Percentiles rank a stretch among this genome's conserved stretches.
These are phyloP conservation scores for Papilio aristodemus DNA, from an alignment of 1,140 invertebrate genomes.

Conservation along the genomic window DNA sequence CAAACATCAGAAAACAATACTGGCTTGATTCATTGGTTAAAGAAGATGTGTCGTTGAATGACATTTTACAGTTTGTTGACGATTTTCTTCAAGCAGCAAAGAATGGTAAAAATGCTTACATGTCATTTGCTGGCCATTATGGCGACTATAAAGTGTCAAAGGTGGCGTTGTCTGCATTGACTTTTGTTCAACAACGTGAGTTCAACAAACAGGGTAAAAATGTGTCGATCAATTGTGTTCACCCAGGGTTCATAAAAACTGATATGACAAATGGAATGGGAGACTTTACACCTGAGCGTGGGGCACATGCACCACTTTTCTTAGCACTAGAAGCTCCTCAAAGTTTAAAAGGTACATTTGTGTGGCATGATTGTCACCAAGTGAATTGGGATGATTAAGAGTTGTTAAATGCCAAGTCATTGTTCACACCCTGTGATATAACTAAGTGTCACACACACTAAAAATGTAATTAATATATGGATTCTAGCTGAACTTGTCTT, in stretches of 20 bases:
- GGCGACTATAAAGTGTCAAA: slow-evolving; percentile 87
- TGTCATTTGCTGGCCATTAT: slow-evolving; percentile 82
- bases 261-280: slow-evolving; percentile 89
- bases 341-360: slow-evolving; percentile 74
- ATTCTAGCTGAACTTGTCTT: slow-evolving; percentile 47
- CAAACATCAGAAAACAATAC: slow-evolving; percentile 80
- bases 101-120: slow-evolving; percentile 74
- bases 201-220: slow-evolving; percentile 82
- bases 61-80: slow-evolving; percentile 86
- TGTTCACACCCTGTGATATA: slow-evolving; percentile 74
- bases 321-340: slow-evolving; percentile 75
- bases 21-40: slow-evolving; percentile 79
- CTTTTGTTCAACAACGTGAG: slow-evolving; percentile 84
- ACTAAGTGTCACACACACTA: slow-evolving; percentile 71
- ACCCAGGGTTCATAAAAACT: slow-evolving; percentile 87
- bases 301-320: slow-evolving; percentile 75
- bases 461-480: slow-evolving; percentile 64
- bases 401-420: slow-evolving; percentile 51
- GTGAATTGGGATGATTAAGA: slow-evolving; percentile 79
- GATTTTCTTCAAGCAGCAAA: slow-evolving; percentile 73
- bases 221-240: slow-evolving; percentile 85
- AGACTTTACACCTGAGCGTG: slow-evolving; percentile 85
- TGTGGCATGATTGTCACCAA: slow-evolving; percentile 78
- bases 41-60: slow-evolving; percentile 78
- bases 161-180: slow-evolving; percentile 85